Evolutionary conservation across 2,888 invertebrate species (phyloP), one percentile per base, ranked within the genome.

Genomic region (Periphyllus acericola): DNA sequence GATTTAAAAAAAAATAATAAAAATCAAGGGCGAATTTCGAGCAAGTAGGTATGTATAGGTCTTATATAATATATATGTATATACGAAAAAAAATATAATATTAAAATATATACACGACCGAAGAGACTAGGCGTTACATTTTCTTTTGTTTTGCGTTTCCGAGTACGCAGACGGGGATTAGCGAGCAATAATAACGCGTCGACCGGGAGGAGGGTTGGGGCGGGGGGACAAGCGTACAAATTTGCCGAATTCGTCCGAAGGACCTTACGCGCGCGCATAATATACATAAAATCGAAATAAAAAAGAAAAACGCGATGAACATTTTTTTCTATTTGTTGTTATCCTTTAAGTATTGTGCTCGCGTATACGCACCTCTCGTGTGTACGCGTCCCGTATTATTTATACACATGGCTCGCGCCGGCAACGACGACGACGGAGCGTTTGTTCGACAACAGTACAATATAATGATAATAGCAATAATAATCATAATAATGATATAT

Each of bases 191-290:
- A 14, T 32, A 32, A n/a, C 66, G 36, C 60, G 36, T 40, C 8
- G 29, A n/a, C 14, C 19, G 36, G n/a, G 72, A 17, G 75, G 6
- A n/a, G n/a, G n/a, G n/a, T n/a, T n/a, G n/a, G 32, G 40, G 40
- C 1, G 46, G 68, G 68, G 6, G 19, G 46, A 21, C 34, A 25
- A 85, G 84, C 84, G 76, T 85, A 76, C 40, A 78, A 68, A 85
- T 85, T 32, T n/a, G 78, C 68, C 9, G 46, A 78, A 85, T 76
- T 78, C 76, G 68, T 78, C 34, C n/a, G 84, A 85, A 85, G 84
- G 84, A 68, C 84, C 36, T 74, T 66, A n/a, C 52, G 9, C 3
- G 17, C 29, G 19, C 21, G 40, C n/a, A 68, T 21, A 11, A 32
- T 1, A 19, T 55, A 32, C 1, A 32, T 55, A 66, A 60, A 81